Base-by-base conservation (phyloP, 2,888 invertebrate genomes). In the Tachystola acroxantha region DNA sequence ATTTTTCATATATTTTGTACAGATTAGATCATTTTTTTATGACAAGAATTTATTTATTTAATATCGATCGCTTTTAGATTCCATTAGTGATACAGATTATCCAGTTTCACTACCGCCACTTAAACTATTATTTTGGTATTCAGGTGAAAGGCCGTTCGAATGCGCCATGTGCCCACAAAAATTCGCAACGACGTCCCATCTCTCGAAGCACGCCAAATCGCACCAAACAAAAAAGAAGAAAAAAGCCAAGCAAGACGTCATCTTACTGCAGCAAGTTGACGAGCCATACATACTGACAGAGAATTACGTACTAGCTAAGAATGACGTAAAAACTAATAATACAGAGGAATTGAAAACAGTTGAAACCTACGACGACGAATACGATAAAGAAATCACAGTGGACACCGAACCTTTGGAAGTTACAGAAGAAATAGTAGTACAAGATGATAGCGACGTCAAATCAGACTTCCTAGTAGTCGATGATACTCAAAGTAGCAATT, bases 81-180 rank as follows among this genome's bases (percentile, higher is more conserved):
- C n/a, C n/a, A n/a, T n/a, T n/a, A n/a, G n/a, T n/a, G n/a, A n/a
- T n/a, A n/a, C n/a, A n/a, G n/a, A n/a, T n/a, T n/a, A n/a, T n/a
- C n/a, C n/a, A n/a, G n/a, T n/a, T n/a, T n/a, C n/a, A n/a, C n/a
- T n/a, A n/a, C n/a, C n/a, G n/a, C n/a, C n/a, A n/a, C n/a, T n/a
- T n/a, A n/a, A n/a, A n/a, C n/a, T n/a, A n/a, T n/a, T n/a, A n/a
- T n/a, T n/a, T n/a, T n/a, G n/a, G n/a, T n/a, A n/a, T 57, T 0
- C 64, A 86, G 85, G 81, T 25, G 82, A 84, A 49, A 80, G 72
- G 46, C 81, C 82, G 4, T 84, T 67, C 36, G 77, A 80, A 46
- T 86, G 85, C 36, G 57, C 64, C 0, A 50, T 54, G 10, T 86
- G 85, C 38, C 39, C 58, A 1, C 55, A 55, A 19, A 75, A 64